These are phyloP conservation scores for Garrulus glandarius DNA, from an alignment of 2,797 vertebrate genomes.

Conservation along the genomic window DNA sequence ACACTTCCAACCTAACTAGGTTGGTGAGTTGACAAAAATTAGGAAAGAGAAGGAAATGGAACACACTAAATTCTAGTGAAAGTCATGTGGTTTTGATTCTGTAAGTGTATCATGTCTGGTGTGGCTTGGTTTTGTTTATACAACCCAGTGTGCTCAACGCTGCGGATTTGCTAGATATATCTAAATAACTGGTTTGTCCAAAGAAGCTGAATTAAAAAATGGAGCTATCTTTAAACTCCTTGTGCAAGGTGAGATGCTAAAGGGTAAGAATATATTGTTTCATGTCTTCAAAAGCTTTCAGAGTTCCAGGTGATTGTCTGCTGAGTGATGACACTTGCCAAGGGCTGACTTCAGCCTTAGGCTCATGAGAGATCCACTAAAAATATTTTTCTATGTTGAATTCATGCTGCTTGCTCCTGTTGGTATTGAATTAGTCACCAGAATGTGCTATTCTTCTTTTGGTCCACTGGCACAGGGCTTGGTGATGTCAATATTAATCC, in stretches of 20 bases:
- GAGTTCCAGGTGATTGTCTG: background rate
- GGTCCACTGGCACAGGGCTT: background rate
- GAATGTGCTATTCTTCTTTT: conserved; percentile 4
- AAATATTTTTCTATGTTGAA: background rate
- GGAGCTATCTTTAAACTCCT: background rate
- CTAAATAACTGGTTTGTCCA: background rate
- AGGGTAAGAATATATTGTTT: background rate
- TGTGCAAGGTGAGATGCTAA: background rate
- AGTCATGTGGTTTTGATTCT: background rate
- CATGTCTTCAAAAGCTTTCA: background rate
- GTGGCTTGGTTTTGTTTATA: background rate
- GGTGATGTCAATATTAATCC: conserved; percentile 50
- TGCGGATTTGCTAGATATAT: background rate
- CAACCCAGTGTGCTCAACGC: background rate
- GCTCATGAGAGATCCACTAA: background rate
- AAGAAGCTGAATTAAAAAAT: background rate
- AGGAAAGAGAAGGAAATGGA: background rate
- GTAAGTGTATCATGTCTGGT: background rate
- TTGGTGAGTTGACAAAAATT: background rate
- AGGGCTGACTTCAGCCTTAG: background rate
- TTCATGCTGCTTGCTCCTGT: background rate
- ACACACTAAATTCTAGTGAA: background rate
- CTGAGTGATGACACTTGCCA: background rate
- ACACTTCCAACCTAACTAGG: background rate
- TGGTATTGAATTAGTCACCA: conserved; percentile 39